Evolutionary conservation across 92 coral and sea anemone genomes (phyloP).

Genomic region (Anthopleura xanthogrammica): DNA sequence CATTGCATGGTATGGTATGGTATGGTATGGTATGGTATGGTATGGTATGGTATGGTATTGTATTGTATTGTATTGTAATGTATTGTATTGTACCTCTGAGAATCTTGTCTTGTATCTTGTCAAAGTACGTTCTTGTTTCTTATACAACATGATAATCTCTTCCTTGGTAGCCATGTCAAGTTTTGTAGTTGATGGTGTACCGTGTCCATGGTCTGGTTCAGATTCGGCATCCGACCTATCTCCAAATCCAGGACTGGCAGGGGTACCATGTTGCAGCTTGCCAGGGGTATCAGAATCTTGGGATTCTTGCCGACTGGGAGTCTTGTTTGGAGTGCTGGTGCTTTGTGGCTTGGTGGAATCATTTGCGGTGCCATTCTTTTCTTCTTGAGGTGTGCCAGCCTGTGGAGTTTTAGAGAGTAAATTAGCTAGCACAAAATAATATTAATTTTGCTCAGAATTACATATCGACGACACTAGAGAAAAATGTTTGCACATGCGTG

Average conservation of each 20-base stretch:
- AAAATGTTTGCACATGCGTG: no score
- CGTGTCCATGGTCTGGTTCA: constrained; percentile 70
- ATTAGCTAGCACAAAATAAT: no score
- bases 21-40: no score
- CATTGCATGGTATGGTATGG: no score
- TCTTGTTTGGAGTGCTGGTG: constrained; percentile 66
- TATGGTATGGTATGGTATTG: no score
- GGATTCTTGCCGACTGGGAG: constrained; percentile 56
- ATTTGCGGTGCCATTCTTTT: constrained; percentile 65
- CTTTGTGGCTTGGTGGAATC: constrained; percentile 62
- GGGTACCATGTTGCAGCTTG: constrained; percentile 37
- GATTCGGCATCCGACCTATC: constrained; percentile 87
- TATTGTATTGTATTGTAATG: no score
- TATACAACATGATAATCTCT: constrained; percentile 73
- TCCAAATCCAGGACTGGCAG: constrained; percentile 69
- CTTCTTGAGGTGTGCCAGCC: constrained; percentile 66
- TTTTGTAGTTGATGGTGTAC: constrained; percentile 48
- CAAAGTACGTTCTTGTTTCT: constrained; percentile 83
- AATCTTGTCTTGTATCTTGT: constrained; percentile 90
- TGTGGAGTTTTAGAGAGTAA: background rate
- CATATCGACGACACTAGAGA: no score
- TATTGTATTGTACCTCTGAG: constrained; percentile 60
- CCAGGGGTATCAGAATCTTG: constrained; percentile 68
- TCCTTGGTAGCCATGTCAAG: constrained; percentile 80
- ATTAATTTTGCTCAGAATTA: no score